Evolutionary conservation across 2,888 invertebrate species (phyloP).

Genomic region (Hemithea aestivaria): DNA sequence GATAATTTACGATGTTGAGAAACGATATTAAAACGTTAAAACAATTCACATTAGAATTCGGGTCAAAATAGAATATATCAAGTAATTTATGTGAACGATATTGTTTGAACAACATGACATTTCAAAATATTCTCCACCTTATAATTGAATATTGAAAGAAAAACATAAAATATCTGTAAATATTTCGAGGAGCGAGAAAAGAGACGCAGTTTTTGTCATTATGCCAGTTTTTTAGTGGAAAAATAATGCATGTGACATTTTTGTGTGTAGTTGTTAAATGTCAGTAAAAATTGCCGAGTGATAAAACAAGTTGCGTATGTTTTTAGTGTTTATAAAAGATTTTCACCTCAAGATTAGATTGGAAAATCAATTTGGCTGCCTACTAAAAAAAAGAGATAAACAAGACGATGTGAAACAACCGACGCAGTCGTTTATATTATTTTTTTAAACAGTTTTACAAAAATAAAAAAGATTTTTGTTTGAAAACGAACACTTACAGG

Average conservation of each 20-base stretch:
- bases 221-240: too few species aligned
- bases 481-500: too few species aligned
- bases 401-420: too few species aligned
- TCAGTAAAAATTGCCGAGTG: too few species aligned
- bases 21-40: constrained; percentile 11
- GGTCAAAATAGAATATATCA: constrained; percentile 17
- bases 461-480: too few species aligned
- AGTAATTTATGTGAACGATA: constrained; percentile 20
- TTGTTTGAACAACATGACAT: constrained; percentile 18
- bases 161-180: constrained; percentile 17
- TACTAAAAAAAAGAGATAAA: too few species aligned
- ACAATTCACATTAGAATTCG: constrained; percentile 15
- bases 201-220: background rate
- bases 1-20: constrained; percentile 10
- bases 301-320: background rate
- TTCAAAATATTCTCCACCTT: constrained; percentile 15
- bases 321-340: background rate
- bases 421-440: too few species aligned
- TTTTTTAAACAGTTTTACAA: too few species aligned
- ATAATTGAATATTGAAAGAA: constrained; percentile 36
- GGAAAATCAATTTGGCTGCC: too few species aligned
- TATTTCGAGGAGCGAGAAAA: constrained; percentile 11
- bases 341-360: background rate
- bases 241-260: background rate
- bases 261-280: constrained; percentile 1